Percentiles rank a stretch among this genome's conserved stretches.
Conservation (phyloP, 2,888 invertebrate genomes). For the Diaphora mendica region DNA sequence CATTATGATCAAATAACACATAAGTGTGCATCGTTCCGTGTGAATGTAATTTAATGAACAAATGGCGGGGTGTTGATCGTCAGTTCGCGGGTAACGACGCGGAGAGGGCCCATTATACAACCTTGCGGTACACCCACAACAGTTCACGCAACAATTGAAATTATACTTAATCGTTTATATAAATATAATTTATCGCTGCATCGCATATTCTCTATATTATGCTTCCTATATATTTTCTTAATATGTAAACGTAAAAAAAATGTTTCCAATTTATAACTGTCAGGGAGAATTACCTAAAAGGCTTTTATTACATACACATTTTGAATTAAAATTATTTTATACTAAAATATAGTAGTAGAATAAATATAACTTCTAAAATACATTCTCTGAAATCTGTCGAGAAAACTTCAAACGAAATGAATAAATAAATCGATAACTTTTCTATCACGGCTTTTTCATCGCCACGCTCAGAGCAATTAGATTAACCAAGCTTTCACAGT, state of each 20-base stretch:
- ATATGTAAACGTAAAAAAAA: no score
- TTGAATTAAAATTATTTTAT: neutral
- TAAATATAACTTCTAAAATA: neutral
- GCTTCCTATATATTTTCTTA: no score
- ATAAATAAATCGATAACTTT: neutral
- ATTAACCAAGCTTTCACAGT: neutral
- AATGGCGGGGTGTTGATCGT: neutral
- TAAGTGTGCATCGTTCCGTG: neutral
- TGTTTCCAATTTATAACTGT: no score
- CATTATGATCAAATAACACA: neutral
- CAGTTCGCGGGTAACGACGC: slow-evolving; percentile 1
- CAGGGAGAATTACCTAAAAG: no score
- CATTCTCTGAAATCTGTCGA: neutral
- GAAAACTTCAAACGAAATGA: neutral
- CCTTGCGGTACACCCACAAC: neutral
- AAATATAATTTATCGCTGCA: neutral
- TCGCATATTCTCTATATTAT: neutral
- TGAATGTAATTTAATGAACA: neutral
- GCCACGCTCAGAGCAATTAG: neutral
- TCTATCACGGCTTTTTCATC: neutral
- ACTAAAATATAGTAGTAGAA: neutral
- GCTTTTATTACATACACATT: no score
- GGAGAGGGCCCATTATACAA: neutral
- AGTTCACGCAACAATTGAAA: neutral
- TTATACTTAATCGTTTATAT: neutral